Conservation (phyloP, 2,113 vertebrate species). For the Asarcornis scutulata region DNA sequence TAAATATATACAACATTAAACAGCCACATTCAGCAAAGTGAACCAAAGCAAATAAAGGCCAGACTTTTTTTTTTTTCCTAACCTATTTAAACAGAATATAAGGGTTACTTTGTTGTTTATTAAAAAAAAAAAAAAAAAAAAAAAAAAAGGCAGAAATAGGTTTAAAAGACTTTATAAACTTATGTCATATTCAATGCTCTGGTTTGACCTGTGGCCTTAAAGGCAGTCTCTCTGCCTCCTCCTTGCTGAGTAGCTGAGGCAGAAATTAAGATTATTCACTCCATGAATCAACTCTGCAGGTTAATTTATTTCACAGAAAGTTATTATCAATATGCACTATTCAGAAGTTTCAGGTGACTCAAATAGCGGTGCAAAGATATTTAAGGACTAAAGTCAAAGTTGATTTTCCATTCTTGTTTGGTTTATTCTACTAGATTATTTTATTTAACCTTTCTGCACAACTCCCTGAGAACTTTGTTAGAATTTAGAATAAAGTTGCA, state of each 20-base stretch:
- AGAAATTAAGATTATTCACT: not conserved
- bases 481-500: not conserved
- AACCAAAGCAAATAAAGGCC: not conserved
- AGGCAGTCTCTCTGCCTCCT: not conserved
- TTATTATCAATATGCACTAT: fast-evolving
- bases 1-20: not conserved
- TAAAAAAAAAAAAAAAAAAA: not conserved
- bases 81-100: not conserved
- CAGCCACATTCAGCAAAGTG: not conserved
- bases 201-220: not conserved
- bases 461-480: not conserved
- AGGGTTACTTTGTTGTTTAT: not conserved
- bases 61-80: not conserved
- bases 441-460: not conserved
- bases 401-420: not conserved
- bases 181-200: not conserved
- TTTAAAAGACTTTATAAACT: not conserved
- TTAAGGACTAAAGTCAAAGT: not conserved
- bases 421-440: not conserved
- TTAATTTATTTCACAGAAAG: not conserved
- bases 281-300: not conserved
- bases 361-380: not conserved
- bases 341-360: not conserved
- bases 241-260: not conserved
- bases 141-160: not conserved